Conservation (phyloP, 1,140 invertebrate genomes). For the Pseudomyrmex cubaensis region DNA sequence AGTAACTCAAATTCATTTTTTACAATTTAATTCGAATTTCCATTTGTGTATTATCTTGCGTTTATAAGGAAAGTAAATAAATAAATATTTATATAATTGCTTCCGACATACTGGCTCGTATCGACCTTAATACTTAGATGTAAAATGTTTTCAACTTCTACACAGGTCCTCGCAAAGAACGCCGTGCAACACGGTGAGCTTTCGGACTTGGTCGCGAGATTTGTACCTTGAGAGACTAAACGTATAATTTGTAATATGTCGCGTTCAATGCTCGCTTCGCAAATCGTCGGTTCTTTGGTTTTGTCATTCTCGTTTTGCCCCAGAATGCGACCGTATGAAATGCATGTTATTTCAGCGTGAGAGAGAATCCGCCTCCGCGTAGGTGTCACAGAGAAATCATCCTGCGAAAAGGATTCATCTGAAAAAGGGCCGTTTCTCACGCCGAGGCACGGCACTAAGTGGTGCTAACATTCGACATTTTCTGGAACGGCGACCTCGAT, state of each 20-base stretch:
- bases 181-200: too few relatives aligned
- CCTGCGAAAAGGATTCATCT: constrained; percentile 17
- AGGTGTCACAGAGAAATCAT: constrained; percentile 30
- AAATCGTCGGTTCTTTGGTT: neutral
- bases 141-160: too few relatives aligned
- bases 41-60: too few relatives aligned
- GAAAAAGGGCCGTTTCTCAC: constrained; percentile 50
- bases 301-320: neutral
- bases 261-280: neutral
- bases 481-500: constrained; percentile 46
- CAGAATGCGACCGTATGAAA: neutral
- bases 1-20: too few relatives aligned
- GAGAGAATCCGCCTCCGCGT: neutral
- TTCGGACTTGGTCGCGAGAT: too few relatives aligned
- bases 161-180: too few relatives aligned
- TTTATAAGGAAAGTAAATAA: too few relatives aligned
- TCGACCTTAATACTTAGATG: too few relatives aligned
- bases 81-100: too few relatives aligned
- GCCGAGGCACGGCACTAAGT: constrained; percentile 10
- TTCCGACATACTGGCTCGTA: too few relatives aligned
- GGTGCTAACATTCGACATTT: constrained; percentile 42
- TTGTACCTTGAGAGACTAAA: too few relatives aligned
- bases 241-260: neutral
- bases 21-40: too few relatives aligned
- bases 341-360: constrained; percentile 17